phyloP scores from a whole-genome alignment of 2,888 invertebrate genomes.

The Limulus polyphemus region DNA sequence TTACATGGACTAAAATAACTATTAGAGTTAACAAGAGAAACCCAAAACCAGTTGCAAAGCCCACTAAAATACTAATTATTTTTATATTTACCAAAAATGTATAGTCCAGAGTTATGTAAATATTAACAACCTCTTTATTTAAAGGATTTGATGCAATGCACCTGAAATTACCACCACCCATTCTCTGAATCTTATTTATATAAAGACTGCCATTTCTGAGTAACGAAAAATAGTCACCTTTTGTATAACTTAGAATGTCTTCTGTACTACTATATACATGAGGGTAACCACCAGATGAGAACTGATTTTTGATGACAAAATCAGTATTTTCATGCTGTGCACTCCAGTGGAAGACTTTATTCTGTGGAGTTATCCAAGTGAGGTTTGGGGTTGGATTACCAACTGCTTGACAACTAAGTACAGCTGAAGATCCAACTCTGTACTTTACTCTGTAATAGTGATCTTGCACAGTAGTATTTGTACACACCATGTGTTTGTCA shows the following conservation, averaged over 20 bases:
- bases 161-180: constrained; percentile 45
- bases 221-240: constrained; percentile 13
- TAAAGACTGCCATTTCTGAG: constrained; percentile 15
- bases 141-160: constrained; percentile 75
- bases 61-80: constrained; percentile 68
- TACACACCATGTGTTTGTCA: constrained; percentile 53
- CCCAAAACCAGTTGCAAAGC: constrained; percentile 60
- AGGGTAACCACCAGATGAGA: constrained; percentile 4
- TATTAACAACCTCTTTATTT: constrained; percentile 60
- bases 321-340: constrained; percentile 39
- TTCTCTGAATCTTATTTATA: constrained; percentile 15
- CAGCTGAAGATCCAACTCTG: constrained; percentile 46
- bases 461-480: constrained; percentile 42
- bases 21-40: constrained; percentile 68
- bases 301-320: background rate
- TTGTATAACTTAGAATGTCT: constrained; percentile 1
- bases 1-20: constrained; percentile 55
- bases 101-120: constrained; percentile 70
- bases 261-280: background rate
- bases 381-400: constrained; percentile 97
- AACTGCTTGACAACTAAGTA: constrained; percentile 81
- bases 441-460: constrained; percentile 21
- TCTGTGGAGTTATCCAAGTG: constrained; percentile 55
- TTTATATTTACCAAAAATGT: constrained; percentile 68
- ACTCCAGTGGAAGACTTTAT: constrained; percentile 52